Evolutionary conservation across 1,140 invertebrate species (phyloP).

Genomic region (Ooceraea biroi): DNA sequence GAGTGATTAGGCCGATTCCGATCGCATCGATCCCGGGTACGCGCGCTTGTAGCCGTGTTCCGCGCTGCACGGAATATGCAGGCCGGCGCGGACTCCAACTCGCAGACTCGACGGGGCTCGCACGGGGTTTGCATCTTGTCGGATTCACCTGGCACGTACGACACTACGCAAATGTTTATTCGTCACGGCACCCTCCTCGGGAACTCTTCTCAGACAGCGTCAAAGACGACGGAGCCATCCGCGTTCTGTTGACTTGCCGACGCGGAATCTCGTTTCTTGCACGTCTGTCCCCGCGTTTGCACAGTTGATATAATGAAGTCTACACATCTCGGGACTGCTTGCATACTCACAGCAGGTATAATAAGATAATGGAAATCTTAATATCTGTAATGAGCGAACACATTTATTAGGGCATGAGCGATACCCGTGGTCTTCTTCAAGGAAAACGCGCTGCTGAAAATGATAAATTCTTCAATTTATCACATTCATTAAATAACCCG

Average conservation of each 20-base stretch:
- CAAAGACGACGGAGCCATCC: constrained; percentile 45
- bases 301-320: constrained; percentile 36
- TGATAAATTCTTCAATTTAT: too few species aligned
- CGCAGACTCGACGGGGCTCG: neutral
- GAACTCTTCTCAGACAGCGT: constrained; percentile 58
- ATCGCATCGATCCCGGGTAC: constrained; percentile 77
- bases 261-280: constrained; percentile 10
- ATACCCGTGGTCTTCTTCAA: too few species aligned
- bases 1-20: constrained; percentile 82
- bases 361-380: constrained; percentile 17
- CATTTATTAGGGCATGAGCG: too few species aligned
- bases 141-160: constrained; percentile 23
- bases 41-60: constrained; percentile 72
- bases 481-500: too few species aligned
- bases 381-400: neutral
- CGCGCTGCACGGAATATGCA: constrained; percentile 63
- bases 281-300: neutral
- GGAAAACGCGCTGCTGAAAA: neutral
- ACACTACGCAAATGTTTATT: constrained; percentile 52
- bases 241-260: constrained; percentile 18
- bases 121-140: neutral
- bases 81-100: constrained; percentile 23
- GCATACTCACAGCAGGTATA: neutral
- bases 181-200: neutral
- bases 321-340: neutral